Evolutionary conservation across 2,113 vertebrate genomes (phyloP).

Genomic region (Nibea albiflora): DNA sequence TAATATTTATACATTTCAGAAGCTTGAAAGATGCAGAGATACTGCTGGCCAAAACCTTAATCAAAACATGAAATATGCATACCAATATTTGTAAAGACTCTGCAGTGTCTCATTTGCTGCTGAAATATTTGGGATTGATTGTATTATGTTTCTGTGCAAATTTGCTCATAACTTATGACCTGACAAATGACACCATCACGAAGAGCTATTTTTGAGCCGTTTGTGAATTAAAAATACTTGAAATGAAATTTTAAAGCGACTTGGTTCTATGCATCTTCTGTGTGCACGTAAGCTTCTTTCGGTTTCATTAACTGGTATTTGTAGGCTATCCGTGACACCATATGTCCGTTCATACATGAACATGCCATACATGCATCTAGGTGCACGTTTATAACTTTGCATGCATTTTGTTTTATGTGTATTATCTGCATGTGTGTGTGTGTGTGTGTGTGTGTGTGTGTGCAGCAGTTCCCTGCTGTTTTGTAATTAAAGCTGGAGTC

Average conservation of each 20-base stretch:
- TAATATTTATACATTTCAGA: conserved; percentile 73
- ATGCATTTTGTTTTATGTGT: conserved; percentile 6
- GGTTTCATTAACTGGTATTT: neutral
- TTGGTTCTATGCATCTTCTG: neutral
- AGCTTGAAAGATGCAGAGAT: conserved; percentile 69
- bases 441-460: conserved; percentile 14
- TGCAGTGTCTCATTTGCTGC: conserved; percentile 47
- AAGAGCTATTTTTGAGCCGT: conserved; percentile 5
- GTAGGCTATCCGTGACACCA: neutral
- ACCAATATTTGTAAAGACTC: conserved; percentile 64
- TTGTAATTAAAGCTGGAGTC: conserved; percentile 77
- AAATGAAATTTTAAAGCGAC: conserved; percentile 11
- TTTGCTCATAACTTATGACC: conserved; percentile 37
- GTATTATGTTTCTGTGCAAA: conserved; percentile 37
- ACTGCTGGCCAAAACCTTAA: conserved; percentile 53
- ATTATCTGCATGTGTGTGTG: conserved; percentile 15
- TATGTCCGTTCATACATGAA: conserved; percentile 1
- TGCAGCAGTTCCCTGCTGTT: conserved; percentile 57
- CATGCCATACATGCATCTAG: neutral
- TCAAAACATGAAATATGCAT: conserved; percentile 73
- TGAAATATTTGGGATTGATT: conserved; percentile 48
- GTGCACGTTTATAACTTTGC: conserved; percentile 2
- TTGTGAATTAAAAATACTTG: neutral
- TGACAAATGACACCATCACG: conserved; percentile 33
- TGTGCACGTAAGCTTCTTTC: neutral